These are phyloP conservation scores for Theonella swinhoei DNA, from an alignment of 37 sponge, comb jelly and placozoan genomes.

Conservation along the genomic window DNA sequence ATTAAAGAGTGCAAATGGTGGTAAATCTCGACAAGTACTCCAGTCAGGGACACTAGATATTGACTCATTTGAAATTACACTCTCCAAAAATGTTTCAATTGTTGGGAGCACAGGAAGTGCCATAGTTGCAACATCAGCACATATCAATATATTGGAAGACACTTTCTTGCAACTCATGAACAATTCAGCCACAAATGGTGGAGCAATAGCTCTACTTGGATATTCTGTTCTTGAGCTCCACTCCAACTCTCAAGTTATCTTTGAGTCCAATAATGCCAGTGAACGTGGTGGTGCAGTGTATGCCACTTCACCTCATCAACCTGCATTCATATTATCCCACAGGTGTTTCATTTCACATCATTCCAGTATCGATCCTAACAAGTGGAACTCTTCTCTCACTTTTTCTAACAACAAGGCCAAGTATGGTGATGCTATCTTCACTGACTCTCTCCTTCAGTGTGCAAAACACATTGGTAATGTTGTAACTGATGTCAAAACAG, in stretches of 20 bases:
- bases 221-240: neutral
- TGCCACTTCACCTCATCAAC: neutral
- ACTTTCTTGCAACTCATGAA: neutral
- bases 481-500: no score
- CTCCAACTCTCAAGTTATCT: neutral
- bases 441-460: no score
- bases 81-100: neutral
- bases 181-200: slow-evolving; percentile 16
- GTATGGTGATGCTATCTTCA: no score
- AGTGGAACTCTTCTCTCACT: neutral
- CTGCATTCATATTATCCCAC: neutral
- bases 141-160: slow-evolving; percentile 3
- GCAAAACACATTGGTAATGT: no score
- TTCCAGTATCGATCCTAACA: neutral
- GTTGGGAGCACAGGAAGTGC: neutral
- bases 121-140: neutral
- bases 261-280: no score
- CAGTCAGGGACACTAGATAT: neutral
- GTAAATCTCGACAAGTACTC: no score
- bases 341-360: slow-evolving; percentile 20
- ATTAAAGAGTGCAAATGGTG: no score
- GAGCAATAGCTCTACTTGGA: slow-evolving; percentile 17
- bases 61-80: neutral
- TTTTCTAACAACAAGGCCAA: slow-evolving; percentile 14
- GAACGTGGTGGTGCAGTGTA: no score